Evolutionary conservation across 2,113 vertebrate genomes (phyloP), one percentile per base, ranked within the genome.

Genomic region (Hyperopisus bebe): DNA sequence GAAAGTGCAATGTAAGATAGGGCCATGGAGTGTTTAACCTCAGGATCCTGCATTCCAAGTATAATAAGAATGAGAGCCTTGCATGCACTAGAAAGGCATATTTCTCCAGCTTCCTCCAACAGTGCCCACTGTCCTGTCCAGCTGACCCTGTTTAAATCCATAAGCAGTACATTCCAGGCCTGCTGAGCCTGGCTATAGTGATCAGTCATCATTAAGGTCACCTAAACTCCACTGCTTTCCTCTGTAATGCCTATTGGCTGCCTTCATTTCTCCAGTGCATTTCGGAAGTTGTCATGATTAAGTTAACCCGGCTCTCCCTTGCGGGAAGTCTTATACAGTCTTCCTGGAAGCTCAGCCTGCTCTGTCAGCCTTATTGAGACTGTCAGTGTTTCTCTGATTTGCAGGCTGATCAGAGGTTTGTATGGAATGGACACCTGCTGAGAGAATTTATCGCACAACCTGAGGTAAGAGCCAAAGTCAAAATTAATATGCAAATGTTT

Each of bases 381-480:
- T 13, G 21, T 47, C 19, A 1, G 21, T 83, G 17, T 46, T 84
- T 84, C 19, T 21, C 24, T 84, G 42, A 11, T 91, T 90, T 94
- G 4, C 88, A 99, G 98, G 98, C 98, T 90, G 98, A 99, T 93
- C 98, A 97, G 91, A 96, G 98, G 27, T 99, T 99, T 92, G 98
- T 99, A 0, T 99, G 98, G 98, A 99, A 99, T 1, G 96, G 97
- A 24, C 96, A 99, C 90, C 96, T 99, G 90, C 94, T 99, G 46
- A 95, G 98, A 93, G 98, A 99, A 90, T 97, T 99, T 94, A 94
- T 96, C 89, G 95, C 97, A 87, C 98, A 99, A 90, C 98, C 98
- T n/a, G 98, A 99, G 97, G 98, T 99, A 93, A 95, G 90, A 44
- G 21, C 0, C 0, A 19, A 55, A 6, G 0, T 53, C 19, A 84